Conservation (phyloP, 2,113 vertebrate species). For the Lasiurus borealis region DNA sequence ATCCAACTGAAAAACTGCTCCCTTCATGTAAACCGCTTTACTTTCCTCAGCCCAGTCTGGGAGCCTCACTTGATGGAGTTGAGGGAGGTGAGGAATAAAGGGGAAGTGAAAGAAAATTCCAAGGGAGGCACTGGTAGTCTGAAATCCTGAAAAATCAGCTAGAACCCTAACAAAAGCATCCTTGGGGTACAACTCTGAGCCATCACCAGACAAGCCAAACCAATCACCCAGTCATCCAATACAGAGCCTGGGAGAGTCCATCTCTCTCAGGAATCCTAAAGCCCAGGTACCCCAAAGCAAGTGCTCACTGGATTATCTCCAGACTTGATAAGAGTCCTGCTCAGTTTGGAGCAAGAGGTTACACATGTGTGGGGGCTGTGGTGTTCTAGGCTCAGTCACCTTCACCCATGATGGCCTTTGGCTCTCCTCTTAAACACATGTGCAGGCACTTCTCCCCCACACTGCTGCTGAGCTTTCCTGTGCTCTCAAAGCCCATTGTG, state of each 20-base stretch:
- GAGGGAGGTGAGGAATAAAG: background rate
- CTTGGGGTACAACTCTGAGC: background rate
- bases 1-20: background rate
- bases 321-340: background rate
- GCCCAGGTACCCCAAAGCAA: background rate
- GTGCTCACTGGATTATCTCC: background rate
- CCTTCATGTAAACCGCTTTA: background rate
- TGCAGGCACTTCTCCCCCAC: rapidly evolving
- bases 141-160: background rate
- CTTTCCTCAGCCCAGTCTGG: background rate
- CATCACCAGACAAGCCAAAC: background rate
- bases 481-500: background rate
- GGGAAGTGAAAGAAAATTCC: background rate
- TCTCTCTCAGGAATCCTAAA: background rate
- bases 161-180: background rate
- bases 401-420: no score
- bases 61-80: background rate
- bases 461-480: background rate
- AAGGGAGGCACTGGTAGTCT: background rate
- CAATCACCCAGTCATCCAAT: background rate
- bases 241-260: background rate
- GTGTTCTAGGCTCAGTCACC: no score
- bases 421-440: background rate
- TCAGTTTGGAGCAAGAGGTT: background rate
- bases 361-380: no score